Evolutionary conservation across 2,888 invertebrate species (phyloP), one percentile per base, ranked within the genome.

Genomic region (Aleiodes testaceus): DNA sequence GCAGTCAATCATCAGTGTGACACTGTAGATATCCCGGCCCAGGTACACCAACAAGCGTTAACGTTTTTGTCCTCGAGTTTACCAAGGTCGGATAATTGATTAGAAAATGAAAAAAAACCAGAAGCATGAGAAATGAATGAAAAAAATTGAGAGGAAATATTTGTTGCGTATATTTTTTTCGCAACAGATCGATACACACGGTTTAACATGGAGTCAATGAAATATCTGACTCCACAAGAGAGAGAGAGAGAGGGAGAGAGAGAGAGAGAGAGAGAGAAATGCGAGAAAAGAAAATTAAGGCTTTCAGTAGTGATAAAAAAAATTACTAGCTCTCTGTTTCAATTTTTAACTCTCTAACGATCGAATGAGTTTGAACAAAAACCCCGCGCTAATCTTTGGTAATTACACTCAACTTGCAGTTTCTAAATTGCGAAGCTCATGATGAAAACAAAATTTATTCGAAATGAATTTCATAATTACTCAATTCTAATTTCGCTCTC

Each of bases 41-140:
- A 83, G 81, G 86, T 85, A 78, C 85, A 86, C 79, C 81, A 81
- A 69, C 76, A 82, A 72, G 80, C 83, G 66, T 78, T 79, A 77
- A 79, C 78, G 75, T 77, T 78, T 69, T 69, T 78, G 75, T 76
- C 52, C 42, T 50, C 36, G 50, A 66, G 50, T 69, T 44, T 44
- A 18, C 52, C 50, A 30, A 49, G 26, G 6, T 45, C 26, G 18
- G 63, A 66, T 30, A 61, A 44, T 49, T 66, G 68, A 68, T 12
- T 42, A 14, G 11, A 36, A 22, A 64, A n/a, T n/a, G 45, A 52
- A 9, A 3, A 50, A 50, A 50, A 50, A 52, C 50, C 16, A 42
- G 44, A 61, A n/a, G 20, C 44, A 36, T 61, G 68, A 61, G 6
- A 42, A 14, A 11, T 22, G 20, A 64, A n/a, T 6, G 14, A 20